Percentiles rank a stretch among this genome's conserved stretches.
Conservation (phyloP, 2,113 vertebrate species). For the Raja brachyura region DNA sequence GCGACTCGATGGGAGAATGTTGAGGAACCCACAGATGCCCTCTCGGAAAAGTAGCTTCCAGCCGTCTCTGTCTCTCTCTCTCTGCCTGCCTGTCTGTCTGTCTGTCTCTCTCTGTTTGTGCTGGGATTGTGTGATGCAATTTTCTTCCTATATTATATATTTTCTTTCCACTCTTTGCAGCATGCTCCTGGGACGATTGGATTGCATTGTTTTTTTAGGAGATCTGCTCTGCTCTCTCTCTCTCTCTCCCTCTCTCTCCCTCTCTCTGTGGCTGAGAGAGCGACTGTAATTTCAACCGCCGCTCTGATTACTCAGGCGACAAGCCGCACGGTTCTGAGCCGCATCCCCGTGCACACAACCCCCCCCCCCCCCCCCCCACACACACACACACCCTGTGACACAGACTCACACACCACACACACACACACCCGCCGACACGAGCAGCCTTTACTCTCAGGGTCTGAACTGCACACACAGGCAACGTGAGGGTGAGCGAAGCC, state of each 20-base stretch:
- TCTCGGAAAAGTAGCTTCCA: neutral
- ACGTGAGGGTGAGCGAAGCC: neutral
- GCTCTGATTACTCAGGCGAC: neutral
- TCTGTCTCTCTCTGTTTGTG: neutral
- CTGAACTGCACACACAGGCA: neutral
- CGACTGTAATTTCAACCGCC: neutral
- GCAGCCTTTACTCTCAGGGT: slow-evolving; percentile 17
- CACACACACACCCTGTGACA: neutral
- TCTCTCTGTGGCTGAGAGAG: neutral
- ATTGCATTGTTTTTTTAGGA: slow-evolving; percentile 26
- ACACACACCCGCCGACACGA: neutral
- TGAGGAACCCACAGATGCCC: neutral
- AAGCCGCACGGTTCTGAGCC: neutral
- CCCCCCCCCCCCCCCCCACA: neutral
- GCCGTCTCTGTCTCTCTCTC: neutral
- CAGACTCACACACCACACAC: neutral
- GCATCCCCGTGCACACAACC: neutral
- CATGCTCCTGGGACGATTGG: slow-evolving; percentile 33
- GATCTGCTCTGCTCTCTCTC: slow-evolving; percentile 3
- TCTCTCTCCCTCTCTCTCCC: slow-evolving; percentile 6
- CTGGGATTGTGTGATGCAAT: slow-evolving; percentile 8
- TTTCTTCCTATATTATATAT: slow-evolving; percentile 33
- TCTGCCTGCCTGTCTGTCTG: too few relatives aligned
- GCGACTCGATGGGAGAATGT: neutral
- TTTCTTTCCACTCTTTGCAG: slow-evolving; percentile 33